phyloP scores from a whole-genome alignment of 2,797 vertebrate species.

The Macropodus opercularis region DNA sequence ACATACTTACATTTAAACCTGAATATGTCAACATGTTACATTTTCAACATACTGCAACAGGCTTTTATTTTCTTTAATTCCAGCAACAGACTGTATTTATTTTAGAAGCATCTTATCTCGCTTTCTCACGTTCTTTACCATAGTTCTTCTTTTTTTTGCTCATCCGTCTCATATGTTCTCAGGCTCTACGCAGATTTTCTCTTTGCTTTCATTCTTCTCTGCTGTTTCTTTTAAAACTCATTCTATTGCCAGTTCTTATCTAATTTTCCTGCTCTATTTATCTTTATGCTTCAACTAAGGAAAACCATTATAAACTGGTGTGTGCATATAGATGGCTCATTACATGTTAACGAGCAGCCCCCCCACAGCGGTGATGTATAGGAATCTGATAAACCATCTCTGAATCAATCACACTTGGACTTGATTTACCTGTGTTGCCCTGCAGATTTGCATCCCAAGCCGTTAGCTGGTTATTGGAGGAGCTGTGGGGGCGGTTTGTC shows the following conservation, averaged over 20 bases:
- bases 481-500: conserved; percentile 4
- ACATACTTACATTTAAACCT: too few species aligned
- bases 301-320: conserved; percentile 15
- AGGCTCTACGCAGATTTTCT: too few species aligned
- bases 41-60: not conserved
- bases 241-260: conserved; percentile 32
- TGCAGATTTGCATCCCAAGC: conserved; percentile 32
- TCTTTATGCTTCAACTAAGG: conserved; percentile 39
- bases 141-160: conserved; percentile 14
- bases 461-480: conserved; percentile 26
- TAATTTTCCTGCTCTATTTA: conserved; percentile 19
- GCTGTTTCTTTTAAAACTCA: not conserved
- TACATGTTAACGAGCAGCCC: conserved; percentile 53
- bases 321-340: conserved; percentile 74
- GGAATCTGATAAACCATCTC: conserved; percentile 63
- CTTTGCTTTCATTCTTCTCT: not conserved
- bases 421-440: conserved; percentile 56
- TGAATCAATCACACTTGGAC: conserved; percentile 60
- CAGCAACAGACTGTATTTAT: not conserved
- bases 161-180: too few species aligned
- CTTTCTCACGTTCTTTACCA: conserved; percentile 9
- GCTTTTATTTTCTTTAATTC: not conserved
- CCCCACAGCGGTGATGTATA: conserved; percentile 54
- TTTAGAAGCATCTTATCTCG: conserved; percentile 5
- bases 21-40: not conserved